Conservation (phyloP, 2,888 invertebrate species). For the Agapostemon virescens region DNA sequence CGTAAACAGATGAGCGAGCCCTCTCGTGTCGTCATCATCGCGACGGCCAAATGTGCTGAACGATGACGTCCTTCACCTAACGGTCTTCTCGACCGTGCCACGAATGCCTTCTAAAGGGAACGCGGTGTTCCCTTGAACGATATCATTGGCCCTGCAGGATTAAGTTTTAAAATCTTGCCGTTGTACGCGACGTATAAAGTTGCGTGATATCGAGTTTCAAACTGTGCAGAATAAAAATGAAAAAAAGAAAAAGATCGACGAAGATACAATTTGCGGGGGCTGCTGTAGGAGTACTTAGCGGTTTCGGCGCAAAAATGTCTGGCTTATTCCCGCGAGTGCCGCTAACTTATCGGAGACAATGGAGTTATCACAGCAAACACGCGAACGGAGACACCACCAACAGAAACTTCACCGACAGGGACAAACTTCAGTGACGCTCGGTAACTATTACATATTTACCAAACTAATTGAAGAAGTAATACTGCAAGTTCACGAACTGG, state of each 20-base stretch:
- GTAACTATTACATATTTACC: slow-evolving; percentile 49
- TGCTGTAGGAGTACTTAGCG: not conserved
- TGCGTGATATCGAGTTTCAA: not conserved
- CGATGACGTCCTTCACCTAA: no score
- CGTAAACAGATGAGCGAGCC: no score
- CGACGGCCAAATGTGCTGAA: no score
- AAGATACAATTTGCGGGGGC: not conserved
- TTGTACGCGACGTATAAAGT: not conserved
- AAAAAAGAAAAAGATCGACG: no score
- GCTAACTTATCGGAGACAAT: slow-evolving; percentile 25
- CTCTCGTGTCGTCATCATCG: no score
- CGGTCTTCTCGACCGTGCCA: no score
- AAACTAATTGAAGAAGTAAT: slow-evolving; percentile 51
- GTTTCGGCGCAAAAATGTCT: not conserved
- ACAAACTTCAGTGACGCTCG: slow-evolving; percentile 32
- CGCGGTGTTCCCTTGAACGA: no score
- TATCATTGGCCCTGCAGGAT: not conserved
- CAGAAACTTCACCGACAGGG: slow-evolving; percentile 30
- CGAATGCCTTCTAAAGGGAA: no score
- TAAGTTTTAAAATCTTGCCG: no score
- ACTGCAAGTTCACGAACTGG: slow-evolving; percentile 30
- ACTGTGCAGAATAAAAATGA: not conserved
- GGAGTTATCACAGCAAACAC: slow-evolving; percentile 27
- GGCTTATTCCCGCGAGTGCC: not conserved
- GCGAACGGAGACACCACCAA: slow-evolving; percentile 34